Base-by-base conservation (phyloP, 2,797 vertebrate genomes). In the Sebastes hubbsi region DNA sequence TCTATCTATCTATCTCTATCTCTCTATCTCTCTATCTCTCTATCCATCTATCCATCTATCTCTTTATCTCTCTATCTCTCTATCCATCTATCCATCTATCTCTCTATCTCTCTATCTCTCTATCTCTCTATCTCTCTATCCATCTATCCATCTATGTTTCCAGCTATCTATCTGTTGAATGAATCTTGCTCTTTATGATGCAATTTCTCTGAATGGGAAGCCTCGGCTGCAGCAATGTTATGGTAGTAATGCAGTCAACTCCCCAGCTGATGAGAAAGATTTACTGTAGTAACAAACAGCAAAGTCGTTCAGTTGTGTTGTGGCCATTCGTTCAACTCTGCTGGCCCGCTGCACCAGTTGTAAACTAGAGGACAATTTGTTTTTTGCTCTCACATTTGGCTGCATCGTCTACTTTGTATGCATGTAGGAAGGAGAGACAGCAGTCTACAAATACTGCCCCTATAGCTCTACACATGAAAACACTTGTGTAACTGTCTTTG, bases 221-320 rank as follows among this genome's bases (percentile, higher is more conserved):
- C 38, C 36, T 64, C 11, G 9, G 74, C 71, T 84, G 77, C 81
- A 81, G 68, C 80, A 30, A 42, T 78, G 71, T 82, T 79, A 42
- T 80, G 62, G 74, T 83, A 78, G 89, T 75, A 71, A 83, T 86
- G 77, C 72, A 85, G 69, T 80, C 80, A 74, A 61, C 77, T 90
- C 83, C 66, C 56, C 66, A 55, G 84, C 82, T 65, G 80, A 85
- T 78, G 58, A 80, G 38, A 77, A 72, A 82, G 74, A 87, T 76
- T 72, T 81, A 80, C 74, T 71, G 65, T 83, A 76, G 75, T 49
- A 77, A 66, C 80, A 81, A 77, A 77, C 75, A 69, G 75, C 77
- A 32, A 55, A 62, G 36, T 80, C 75, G 65, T 69, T 76, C 55
- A 55, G 13, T 62, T 5, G 25, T 73, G 58, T 55, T 75, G 66